phyloP scores from a whole-genome alignment of 2,113 vertebrate species.

The Hipposideros armiger region DNA sequence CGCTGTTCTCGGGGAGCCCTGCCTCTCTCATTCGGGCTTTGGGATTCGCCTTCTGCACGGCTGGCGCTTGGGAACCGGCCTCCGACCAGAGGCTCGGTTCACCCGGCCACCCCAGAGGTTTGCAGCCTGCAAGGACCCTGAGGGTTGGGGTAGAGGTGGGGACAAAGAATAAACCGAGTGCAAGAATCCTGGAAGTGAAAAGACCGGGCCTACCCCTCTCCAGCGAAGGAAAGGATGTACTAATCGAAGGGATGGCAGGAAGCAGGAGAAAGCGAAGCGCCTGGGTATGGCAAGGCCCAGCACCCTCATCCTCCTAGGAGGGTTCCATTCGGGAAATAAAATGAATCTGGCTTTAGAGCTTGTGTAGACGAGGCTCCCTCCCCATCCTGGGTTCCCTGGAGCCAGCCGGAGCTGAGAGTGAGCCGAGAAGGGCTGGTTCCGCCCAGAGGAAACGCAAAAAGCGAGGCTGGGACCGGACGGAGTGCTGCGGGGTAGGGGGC shows the following conservation, averaged over 20 bases:
- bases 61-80: background rate
- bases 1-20: background rate
- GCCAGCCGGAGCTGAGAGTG: background rate
- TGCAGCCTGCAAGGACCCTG: background rate
- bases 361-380: background rate
- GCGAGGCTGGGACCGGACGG: constrained; percentile 20
- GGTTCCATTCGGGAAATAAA: background rate
- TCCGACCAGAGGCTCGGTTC: background rate
- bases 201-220: constrained; percentile 68
- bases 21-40: background rate
- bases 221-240: constrained; percentile 62
- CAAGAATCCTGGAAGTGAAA: background rate
- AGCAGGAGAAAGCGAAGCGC: background rate
- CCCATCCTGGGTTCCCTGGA: background rate
- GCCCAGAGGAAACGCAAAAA: constrained; percentile 3
- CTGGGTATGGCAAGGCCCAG: background rate
- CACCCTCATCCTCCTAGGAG: background rate
- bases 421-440: background rate
- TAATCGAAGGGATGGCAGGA: background rate
- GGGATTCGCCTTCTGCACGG: background rate
- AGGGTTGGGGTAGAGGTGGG: background rate
- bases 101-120: background rate
- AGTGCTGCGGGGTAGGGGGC: constrained; percentile 29
- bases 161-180: background rate
- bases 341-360: background rate